Evolutionary conservation across 2,797 vertebrate genomes (phyloP), one percentile per base, ranked within the genome.

Genomic region (Takifugu ocellatus): DNA sequence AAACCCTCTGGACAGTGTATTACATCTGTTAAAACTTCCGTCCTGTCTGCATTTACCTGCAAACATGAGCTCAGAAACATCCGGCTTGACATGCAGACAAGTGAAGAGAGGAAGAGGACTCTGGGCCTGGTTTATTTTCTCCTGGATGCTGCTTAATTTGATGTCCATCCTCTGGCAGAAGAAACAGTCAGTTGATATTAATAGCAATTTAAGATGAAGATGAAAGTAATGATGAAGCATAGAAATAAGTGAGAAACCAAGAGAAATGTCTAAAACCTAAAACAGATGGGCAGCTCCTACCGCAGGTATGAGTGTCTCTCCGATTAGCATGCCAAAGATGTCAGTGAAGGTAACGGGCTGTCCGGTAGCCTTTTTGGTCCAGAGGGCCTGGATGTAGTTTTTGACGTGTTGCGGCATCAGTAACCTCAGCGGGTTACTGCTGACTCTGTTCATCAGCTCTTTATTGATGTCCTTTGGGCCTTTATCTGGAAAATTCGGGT

Each of bases 291-390:
- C 2, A 17, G 46, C 14, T 70, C 95, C 89, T 91, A 99, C 97
- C 57, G 93, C 83, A 3, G 93, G 93, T 76, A 99, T 92, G 5
- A 99, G 93, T 0, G 97, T 99, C 87, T 99, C 97, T 74, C 97
- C 97, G 57, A 99, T 99, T 48, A 99, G 88, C 97, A 99, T 98
- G 54, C 96, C 96, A 1, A 99, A 99, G 71, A 99, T 89, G 74
- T 99, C 97, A 0, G 97, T 94, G 77, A 99, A 99, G n/a, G 97
- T 99, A 68, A 99, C 97, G 0, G 97, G 96, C 66, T 99, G 97
- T 1, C 96, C 97, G 0, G 79, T 87, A 21, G 93, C 92, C 72
- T 98, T 98, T 82, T 99, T 99, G 75, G 88, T 93, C 96, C 96
- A 99, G 53, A 99, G 85, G 1, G 95, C 92, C 74, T 97, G 95